These are phyloP conservation scores for Euphonia xanthogaster DNA, from an alignment of 2,797 vertebrate species.

Conservation along the genomic window DNA sequence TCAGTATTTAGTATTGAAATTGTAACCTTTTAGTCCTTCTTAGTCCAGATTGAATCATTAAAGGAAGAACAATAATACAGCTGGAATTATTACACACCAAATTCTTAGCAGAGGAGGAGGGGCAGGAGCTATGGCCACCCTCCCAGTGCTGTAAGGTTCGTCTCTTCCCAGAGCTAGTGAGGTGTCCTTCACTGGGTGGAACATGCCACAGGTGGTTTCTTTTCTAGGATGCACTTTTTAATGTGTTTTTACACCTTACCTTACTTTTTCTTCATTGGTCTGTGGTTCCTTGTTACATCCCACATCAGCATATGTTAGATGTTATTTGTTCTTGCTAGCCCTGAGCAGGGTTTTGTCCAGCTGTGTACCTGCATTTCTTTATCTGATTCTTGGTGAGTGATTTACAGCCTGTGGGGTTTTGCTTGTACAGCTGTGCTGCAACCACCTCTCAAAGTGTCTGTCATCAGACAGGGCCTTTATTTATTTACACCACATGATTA, in stretches of 20 bases:
- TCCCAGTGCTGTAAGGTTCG: background rate
- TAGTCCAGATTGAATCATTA: background rate
- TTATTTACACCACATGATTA: background rate
- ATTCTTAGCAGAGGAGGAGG: background rate
- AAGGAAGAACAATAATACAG: background rate
- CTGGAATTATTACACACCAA: background rate
- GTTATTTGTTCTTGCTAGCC: background rate
- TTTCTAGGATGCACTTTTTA: background rate
- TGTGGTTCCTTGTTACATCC: background rate
- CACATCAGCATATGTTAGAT: background rate
- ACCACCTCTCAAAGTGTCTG: fast-evolving
- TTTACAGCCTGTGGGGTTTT: background rate
- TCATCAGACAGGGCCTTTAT: background rate
- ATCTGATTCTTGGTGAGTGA: background rate
- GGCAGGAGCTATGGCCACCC: background rate
- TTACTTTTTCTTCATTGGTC: background rate
- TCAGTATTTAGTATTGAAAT: background rate
- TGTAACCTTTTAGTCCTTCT: background rate
- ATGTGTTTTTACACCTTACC: background rate
- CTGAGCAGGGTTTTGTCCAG: background rate
- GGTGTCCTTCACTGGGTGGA: background rate
- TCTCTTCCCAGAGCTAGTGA: background rate
- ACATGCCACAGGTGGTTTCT: background rate
- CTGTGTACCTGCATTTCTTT: background rate
- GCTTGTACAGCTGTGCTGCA: background rate